Evolutionary conservation across 2,113 vertebrate species (phyloP), one percentile per base, ranked within the genome.

Genomic region (Lampris megalopsis): DNA sequence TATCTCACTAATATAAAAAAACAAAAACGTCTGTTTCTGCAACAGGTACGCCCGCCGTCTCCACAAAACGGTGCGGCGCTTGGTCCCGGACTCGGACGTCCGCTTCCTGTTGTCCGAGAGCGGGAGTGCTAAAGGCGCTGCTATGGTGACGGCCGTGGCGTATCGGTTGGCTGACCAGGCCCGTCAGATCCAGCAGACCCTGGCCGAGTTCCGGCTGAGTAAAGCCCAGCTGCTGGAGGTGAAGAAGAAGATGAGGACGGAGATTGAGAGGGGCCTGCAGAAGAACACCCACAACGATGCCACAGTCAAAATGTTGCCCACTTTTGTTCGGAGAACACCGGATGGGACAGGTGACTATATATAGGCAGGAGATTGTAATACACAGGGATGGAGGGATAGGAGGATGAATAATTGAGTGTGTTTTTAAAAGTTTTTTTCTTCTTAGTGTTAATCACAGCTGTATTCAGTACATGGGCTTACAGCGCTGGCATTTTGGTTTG

Each of bases 91-190:
- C 87, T 97, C 94, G 0, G 97, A 99, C 0, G 97, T 99, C 52
- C 96, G 98, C 41, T 99, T 99, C 92, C 94, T 99, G 84, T 94
- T 99, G 74, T 99, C 98, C 0, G 97, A 99, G 93, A 99, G 98
- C 0, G 98, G 98, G 71, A 99, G 98, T 0, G 96, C 94, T 6
- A 99, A 99, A 81, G 98, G 98, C 0, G 98, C 98, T 0, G 98
- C 98, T 53, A 96, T 99, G 96, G 98, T 99, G 79, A 99, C 98
- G 0, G 98, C 98, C 0, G 98, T 99, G 88, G 98, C 98, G 0
- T 97, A 96, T 85, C 94, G 98, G 45, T 75, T 99, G 85, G 89
- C 94, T 0, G 97, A 98, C 63, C 98, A 99, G 90, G 93, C 96
- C 41, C 95, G 96, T 24, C 96, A 98, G 90, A 99, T 99, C 0